Conservation (phyloP, 2,888 invertebrate genomes). For the Agriotes lineatus region DNA sequence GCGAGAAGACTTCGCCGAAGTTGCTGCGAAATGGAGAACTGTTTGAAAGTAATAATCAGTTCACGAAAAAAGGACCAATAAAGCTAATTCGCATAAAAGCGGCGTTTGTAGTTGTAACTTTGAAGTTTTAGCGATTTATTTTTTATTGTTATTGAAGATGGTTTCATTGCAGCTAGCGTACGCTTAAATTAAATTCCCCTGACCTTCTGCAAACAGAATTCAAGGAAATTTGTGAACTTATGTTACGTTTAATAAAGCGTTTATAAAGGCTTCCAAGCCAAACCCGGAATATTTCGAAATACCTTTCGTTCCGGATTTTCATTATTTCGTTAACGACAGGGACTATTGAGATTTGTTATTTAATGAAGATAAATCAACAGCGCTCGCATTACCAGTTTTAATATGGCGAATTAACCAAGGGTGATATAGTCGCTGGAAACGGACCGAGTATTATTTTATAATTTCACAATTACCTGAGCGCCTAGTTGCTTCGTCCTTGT, state of each 20-base stretch:
- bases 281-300: too few species aligned
- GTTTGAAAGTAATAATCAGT: neutral
- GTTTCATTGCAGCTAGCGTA: neutral
- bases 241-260: too few species aligned
- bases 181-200: too few species aligned
- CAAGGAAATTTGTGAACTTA: too few species aligned
- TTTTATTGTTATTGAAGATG: neutral
- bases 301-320: too few species aligned
- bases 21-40: neutral
- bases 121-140: neutral
- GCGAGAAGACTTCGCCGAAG: neutral
- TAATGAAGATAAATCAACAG: too few species aligned
- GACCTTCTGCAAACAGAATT: neutral
- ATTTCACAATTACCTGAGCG: constrained; percentile 5
- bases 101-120: neutral
- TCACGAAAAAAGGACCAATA: neutral
- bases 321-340: too few species aligned
- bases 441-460: neutral
- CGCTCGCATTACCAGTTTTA: too few species aligned
- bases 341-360: too few species aligned
- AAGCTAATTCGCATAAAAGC: neutral
- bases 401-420: too few species aligned
- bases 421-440: too few species aligned
- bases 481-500: neutral
- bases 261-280: too few species aligned